A percentile compares a stretch with the other conserved stretches of the same genome.
Conservation (phyloP, 1,140 invertebrate genomes). For the Drosophila rhopaloa region DNA sequence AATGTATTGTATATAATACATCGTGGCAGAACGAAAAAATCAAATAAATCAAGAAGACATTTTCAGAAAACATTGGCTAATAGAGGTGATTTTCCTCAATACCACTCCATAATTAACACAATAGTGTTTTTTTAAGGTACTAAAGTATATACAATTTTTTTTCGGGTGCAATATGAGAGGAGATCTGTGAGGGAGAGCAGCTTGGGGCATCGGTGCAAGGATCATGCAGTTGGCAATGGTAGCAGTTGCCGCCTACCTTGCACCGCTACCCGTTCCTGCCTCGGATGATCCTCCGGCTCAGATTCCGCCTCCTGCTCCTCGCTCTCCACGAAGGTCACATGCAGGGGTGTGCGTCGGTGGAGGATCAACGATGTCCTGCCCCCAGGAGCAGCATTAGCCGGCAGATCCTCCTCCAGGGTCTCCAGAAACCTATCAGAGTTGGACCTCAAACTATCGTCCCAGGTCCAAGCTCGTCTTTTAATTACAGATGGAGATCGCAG, state of each 20-base stretch:
- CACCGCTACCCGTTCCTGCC: slow-evolving; percentile 35
- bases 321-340: slow-evolving; percentile 59
- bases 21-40: too few species aligned
- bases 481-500: slow-evolving; percentile 2
- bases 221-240: slow-evolving; percentile 51
- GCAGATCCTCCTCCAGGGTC: slow-evolving; percentile 77
- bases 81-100: too few species aligned
- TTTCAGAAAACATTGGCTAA: too few species aligned
- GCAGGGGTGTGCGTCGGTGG: slow-evolving; percentile 66
- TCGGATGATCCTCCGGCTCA: background rate
- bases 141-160: background rate
- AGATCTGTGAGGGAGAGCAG: background rate
- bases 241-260: slow-evolving; percentile 64
- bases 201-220: slow-evolving; percentile 31
- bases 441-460: slow-evolving; percentile 83
- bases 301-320: slow-evolving; percentile 12
- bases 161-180: background rate
- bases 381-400: slow-evolving; percentile 28
- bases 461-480: slow-evolving; percentile 74
- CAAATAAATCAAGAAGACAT: too few species aligned
- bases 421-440: slow-evolving; percentile 84
- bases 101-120: background rate
- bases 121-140: background rate
- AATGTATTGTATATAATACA: too few species aligned
- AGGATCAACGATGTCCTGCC: slow-evolving; percentile 54